A percentile compares a stretch with the other conserved stretches of the same genome.
Conservation (phyloP, 2,113 vertebrate genomes). For the Dicaeum eximium region DNA sequence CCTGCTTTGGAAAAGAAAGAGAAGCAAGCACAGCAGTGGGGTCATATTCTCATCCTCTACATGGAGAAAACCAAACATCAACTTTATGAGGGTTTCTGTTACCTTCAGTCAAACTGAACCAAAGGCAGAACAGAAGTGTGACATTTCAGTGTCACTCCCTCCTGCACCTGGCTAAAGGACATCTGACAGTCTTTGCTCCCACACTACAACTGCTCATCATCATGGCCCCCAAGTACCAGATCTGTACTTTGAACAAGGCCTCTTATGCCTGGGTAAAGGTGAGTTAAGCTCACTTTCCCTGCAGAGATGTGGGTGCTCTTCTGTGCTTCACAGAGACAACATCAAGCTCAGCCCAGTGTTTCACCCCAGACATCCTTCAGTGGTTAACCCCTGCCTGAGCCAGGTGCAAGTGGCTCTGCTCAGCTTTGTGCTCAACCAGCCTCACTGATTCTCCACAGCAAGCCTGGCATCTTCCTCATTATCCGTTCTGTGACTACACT, state of each 20-base stretch:
- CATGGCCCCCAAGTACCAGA: neutral
- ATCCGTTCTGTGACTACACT: neutral
- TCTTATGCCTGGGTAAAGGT: neutral
- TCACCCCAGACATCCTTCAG: neutral
- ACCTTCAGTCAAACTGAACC: neutral
- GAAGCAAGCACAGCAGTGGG: neutral
- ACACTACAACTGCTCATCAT: neutral
- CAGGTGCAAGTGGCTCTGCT: neutral
- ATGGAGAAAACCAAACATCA: neutral
- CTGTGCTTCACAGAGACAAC: neutral
- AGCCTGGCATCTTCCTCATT: neutral
- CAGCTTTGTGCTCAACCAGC: neutral
- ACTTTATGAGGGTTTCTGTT: neutral
- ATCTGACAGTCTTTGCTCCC: neutral
- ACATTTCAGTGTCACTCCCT: neutral
- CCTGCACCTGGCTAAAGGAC: neutral
- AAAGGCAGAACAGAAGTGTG: neutral
- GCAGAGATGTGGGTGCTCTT: neutral
- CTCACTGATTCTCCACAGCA: neutral
- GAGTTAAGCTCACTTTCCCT: neutral
- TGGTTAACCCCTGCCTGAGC: neutral
- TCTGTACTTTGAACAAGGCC: neutral
- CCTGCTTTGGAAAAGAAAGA: neutral
- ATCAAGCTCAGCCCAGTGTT: neutral
- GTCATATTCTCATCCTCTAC: neutral